phyloP scores from a whole-genome alignment of 2,797 vertebrate species.

The Pteronotus mesoamericanus region DNA sequence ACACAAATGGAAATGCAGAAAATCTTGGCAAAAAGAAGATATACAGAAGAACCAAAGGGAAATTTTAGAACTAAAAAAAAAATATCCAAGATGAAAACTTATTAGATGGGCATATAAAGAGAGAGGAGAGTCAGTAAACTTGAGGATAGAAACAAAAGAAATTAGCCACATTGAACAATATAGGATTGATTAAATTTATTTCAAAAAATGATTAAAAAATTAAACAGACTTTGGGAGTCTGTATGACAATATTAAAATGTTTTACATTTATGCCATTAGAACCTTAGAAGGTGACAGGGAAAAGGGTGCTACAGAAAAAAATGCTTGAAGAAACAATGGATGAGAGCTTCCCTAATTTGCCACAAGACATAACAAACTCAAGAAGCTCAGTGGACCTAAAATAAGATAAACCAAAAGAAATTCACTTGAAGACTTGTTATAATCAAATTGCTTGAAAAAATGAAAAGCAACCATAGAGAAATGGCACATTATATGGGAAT shows the following conservation, averaged over 20 bases:
- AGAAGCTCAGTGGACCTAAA: neutral
- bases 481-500: neutral
- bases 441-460: neutral
- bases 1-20: neutral
- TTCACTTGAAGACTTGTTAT: neutral
- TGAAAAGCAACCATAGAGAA: neutral
- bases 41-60: neutral
- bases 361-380: neutral
- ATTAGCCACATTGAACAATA: neutral
- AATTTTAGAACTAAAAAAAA: neutral
- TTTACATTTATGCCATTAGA: neutral
- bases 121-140: neutral
- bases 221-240: neutral
- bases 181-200: neutral
- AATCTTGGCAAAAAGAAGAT: neutral
- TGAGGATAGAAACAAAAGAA: neutral
- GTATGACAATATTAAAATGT: neutral
- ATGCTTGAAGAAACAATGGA: neutral
- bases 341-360: neutral
- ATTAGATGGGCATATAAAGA: neutral
- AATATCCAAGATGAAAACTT: neutral
- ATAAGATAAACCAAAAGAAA: constrained; percentile 1
- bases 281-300: neutral
- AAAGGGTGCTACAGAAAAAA: neutral
- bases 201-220: neutral